Conservation (phyloP, 2,797 vertebrate genomes). For the Eutrigla gurnardus region DNA sequence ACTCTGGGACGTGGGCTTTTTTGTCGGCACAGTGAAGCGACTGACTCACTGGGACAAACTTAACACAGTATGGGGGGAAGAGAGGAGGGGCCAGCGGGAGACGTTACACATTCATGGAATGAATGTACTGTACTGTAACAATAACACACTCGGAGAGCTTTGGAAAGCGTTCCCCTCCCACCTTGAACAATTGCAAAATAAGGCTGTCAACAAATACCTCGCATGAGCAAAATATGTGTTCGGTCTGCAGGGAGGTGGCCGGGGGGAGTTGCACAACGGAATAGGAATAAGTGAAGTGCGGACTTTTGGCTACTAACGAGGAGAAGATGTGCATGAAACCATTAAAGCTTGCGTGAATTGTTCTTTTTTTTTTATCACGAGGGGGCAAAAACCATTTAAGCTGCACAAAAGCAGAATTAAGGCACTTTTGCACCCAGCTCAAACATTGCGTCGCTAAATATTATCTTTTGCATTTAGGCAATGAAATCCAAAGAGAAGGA, state of each 20-base stretch:
- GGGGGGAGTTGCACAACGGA: slow-evolving; percentile 67
- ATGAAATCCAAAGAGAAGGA: not conserved
- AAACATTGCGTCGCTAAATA: not conserved
- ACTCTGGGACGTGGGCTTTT: slow-evolving; percentile 39
- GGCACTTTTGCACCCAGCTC: not conserved
- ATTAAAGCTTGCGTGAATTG: slow-evolving; percentile 26
- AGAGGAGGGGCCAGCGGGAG: slow-evolving; percentile 37
- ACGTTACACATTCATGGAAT: slow-evolving; percentile 64
- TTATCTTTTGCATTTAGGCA: not conserved
- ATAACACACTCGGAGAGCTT: slow-evolving; percentile 60
- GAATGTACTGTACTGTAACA: slow-evolving; percentile 69
- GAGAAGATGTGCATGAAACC: slow-evolving; percentile 37
- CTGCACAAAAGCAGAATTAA: not conserved
- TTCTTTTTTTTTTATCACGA: slow-evolving; percentile 4
- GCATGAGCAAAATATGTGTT: slow-evolving; percentile 70
- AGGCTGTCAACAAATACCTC: slow-evolving; percentile 71
- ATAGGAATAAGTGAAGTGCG: slow-evolving; percentile 46
- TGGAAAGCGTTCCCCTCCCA: slow-evolving; percentile 55
- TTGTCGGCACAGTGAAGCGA: slow-evolving; percentile 59
- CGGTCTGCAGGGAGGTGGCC: slow-evolving; percentile 48
- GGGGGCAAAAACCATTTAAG: not conserved
- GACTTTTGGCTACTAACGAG: slow-evolving; percentile 33
- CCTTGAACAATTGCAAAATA: slow-evolving; percentile 76
- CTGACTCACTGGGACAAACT: slow-evolving; percentile 65
- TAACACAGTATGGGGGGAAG: slow-evolving; percentile 46